These are phyloP conservation scores for Eumerus sabulonum DNA, from an alignment of 2,888 invertebrate genomes.

Conservation along the genomic window DNA sequence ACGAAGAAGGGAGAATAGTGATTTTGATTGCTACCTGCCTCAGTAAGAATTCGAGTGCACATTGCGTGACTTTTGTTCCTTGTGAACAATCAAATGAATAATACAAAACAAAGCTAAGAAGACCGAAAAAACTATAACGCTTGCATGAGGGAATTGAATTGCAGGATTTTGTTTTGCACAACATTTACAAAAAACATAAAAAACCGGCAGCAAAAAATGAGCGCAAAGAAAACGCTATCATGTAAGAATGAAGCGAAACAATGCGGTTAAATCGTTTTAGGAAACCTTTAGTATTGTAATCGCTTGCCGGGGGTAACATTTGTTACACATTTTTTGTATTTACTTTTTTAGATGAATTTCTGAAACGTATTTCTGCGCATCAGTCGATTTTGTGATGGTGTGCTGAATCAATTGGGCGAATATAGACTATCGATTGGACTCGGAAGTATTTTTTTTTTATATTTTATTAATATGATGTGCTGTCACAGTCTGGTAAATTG, in stretches of 20 bases:
- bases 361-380: too few relatives aligned
- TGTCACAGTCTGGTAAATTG: too few relatives aligned
- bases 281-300: conserved; percentile 11
- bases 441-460: too few relatives aligned
- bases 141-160: too few relatives aligned
- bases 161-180: conserved; percentile 25
- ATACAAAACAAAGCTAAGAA: conserved; percentile 20
- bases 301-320: conserved; percentile 48
- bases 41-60: conserved; percentile 59
- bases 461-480: too few relatives aligned
- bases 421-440: too few relatives aligned
- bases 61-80: conserved; percentile 67
- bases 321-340: conserved; percentile 23
- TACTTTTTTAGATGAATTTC: conserved; percentile 28
- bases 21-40: conserved; percentile 59
- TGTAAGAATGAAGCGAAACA: conserved; percentile 63
- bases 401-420: too few relatives aligned
- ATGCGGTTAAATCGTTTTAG: conserved; percentile 65
- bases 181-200: conserved; percentile 17
- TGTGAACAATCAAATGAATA: conserved; percentile 50
- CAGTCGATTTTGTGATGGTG: neutral
- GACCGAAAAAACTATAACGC: neutral
- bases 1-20: neutral
- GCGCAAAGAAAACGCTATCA: conserved; percentile 23
- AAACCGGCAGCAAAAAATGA: neutral